Conservation (phyloP, 2,888 invertebrate genomes). For the Leptopilina myrica region DNA sequence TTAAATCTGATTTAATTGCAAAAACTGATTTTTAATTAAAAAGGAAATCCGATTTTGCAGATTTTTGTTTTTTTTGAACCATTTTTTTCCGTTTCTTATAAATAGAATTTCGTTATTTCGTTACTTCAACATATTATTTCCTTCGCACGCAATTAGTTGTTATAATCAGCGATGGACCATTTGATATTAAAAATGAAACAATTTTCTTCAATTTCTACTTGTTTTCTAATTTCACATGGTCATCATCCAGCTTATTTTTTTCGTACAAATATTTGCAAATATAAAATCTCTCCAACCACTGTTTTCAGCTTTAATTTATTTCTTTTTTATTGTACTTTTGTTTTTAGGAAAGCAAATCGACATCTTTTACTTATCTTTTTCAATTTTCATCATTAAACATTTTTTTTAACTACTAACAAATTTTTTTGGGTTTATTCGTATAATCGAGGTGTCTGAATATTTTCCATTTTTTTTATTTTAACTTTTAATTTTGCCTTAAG, state of each 20-base stretch:
- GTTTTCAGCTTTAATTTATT: conserved; percentile 26
- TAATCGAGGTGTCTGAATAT: no score
- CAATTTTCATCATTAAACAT: no score
- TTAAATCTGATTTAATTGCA: no score
- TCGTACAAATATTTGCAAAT: not conserved
- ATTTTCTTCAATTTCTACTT: no score
- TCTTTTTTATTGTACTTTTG: conserved; percentile 16
- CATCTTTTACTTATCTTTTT: no score
- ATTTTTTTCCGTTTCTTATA: not conserved
- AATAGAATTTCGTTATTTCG: not conserved
- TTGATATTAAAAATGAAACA: no score
- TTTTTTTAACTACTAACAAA: no score
- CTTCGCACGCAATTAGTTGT: conserved; percentile 1
- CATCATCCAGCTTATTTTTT: conserved; percentile 31
- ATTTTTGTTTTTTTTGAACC: no score
- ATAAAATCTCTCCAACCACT: not conserved
- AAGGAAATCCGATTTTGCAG: not conserved
- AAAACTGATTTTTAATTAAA: no score
- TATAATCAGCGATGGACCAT: conserved; percentile 1
- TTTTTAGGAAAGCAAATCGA: not conserved
- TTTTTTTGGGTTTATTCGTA: no score
- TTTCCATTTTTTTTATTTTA: no score
- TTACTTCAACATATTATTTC: not conserved
- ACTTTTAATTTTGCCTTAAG: no score
- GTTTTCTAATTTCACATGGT: conserved; percentile 17